These are phyloP conservation scores for Tridacna crocea DNA, from an alignment of 2,888 invertebrate species.

Conservation along the genomic window DNA sequence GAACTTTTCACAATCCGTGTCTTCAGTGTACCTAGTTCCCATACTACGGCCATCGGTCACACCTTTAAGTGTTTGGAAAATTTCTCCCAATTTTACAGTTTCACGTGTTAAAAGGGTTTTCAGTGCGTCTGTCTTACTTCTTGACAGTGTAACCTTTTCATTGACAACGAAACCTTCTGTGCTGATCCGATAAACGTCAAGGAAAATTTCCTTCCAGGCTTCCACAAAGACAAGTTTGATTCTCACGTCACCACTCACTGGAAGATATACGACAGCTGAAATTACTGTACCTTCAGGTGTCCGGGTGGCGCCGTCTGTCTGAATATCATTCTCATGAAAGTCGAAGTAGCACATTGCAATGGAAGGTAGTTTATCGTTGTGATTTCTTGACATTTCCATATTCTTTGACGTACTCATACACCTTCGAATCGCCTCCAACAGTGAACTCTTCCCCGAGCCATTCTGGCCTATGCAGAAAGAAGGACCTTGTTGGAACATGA, in stretches of 20 bases:
- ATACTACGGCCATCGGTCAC: no score
- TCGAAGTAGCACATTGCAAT: constrained; percentile 12
- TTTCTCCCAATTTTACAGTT: background rate
- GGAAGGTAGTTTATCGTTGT: background rate
- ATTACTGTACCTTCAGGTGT: background rate
- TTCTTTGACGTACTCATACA: constrained; percentile 27
- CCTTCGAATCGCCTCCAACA: constrained; percentile 18
- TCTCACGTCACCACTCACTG: background rate
- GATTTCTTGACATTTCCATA: constrained; percentile 1
- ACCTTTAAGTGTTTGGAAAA: background rate
- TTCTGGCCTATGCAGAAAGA: constrained; percentile 18
- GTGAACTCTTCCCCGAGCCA: constrained; percentile 5
- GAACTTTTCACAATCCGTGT: constrained; percentile 7
- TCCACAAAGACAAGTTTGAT: background rate
- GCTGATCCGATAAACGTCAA: background rate
- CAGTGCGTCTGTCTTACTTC: background rate
- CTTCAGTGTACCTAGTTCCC: background rate
- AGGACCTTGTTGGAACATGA: constrained; percentile 2
- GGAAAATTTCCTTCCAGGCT: background rate
- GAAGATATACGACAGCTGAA: background rate
- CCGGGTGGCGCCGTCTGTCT: background rate
- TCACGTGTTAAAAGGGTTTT: background rate
- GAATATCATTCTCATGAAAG: background rate
- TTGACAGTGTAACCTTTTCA: background rate
- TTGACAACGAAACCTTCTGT: background rate